phyloP scores from a whole-genome alignment of 2,888 invertebrate species.

The Seira musarum region DNA sequence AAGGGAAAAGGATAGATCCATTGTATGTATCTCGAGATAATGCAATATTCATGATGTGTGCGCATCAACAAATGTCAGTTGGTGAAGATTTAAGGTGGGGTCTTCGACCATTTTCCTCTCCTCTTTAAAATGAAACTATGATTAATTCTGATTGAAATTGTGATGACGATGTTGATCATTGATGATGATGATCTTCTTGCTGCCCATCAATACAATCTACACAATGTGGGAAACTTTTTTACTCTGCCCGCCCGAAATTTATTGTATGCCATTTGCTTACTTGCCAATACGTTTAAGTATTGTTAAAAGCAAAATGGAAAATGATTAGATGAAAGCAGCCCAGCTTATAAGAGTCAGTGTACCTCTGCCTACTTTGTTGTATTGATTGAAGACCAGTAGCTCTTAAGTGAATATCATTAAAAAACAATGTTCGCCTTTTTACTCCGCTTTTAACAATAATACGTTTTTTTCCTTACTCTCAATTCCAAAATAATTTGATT shows the following conservation, averaged over 20 bases:
- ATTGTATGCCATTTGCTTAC: too few species aligned
- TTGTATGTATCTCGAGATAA: conserved; percentile 38
- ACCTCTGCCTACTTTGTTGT: conserved; percentile 32
- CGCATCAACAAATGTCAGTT: conserved; percentile 55
- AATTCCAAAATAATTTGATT: conserved; percentile 7
- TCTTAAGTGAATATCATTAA: conserved; percentile 50
- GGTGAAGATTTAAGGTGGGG: conserved; percentile 61
- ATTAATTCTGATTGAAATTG: conserved; percentile 7
- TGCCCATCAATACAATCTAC: too few species aligned
- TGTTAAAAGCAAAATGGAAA: too few species aligned
- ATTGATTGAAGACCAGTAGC: conserved; percentile 56
- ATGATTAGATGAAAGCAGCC: too few species aligned
- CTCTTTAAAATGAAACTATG: neutral
- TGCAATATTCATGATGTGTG: conserved; percentile 37
- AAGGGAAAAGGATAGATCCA: neutral
- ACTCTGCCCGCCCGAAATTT: too few species aligned
- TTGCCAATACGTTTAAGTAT: too few species aligned
- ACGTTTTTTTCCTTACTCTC: neutral
- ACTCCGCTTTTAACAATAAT: neutral
- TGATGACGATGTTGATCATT: neutral
- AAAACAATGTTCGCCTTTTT: conserved; percentile 39
- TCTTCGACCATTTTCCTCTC: conserved; percentile 19
- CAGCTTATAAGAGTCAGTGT: too few species aligned
- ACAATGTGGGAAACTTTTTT: too few species aligned
- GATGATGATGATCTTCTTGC: too few species aligned